Conservation (phyloP, 2,113 vertebrate genomes). For the Elanoides forficatus region DNA sequence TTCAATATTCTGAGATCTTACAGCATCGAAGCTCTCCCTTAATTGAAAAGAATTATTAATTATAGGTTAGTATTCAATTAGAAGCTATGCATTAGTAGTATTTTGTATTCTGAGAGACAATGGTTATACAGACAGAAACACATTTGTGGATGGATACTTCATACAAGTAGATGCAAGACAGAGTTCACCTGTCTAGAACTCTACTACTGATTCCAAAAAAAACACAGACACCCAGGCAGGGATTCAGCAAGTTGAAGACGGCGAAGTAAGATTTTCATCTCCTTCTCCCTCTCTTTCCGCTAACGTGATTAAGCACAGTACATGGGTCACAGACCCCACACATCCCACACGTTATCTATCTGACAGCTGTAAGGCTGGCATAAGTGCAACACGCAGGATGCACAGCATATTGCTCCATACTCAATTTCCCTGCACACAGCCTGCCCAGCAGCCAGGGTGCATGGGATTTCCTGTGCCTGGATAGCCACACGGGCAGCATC, state of each 20-base stretch:
- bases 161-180: not conserved
- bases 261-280: not conserved
- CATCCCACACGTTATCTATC: not conserved
- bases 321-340: not conserved
- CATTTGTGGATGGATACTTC: not conserved
- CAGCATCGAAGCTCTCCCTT: not conserved
- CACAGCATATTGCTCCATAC: not conserved
- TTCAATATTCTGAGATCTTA: not conserved
- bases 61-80: not conserved
- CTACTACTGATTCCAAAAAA: not conserved
- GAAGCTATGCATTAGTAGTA: not conserved
- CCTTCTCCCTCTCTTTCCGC: not conserved
- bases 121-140: not conserved
- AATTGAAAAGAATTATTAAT: conserved; percentile 3
- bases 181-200: not conserved
- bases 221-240: not conserved
- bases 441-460: not conserved
- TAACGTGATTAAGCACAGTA: not conserved
- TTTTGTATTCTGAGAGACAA: not conserved
- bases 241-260: not conserved
- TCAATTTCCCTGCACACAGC: not conserved
- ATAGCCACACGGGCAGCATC: not conserved
- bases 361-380: not conserved
- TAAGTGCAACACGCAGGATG: not conserved
- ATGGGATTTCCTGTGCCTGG: not conserved